Evolutionary conservation across 1,140 invertebrate genomes (phyloP).

Genomic region (Neuroterus valhalla): DNA sequence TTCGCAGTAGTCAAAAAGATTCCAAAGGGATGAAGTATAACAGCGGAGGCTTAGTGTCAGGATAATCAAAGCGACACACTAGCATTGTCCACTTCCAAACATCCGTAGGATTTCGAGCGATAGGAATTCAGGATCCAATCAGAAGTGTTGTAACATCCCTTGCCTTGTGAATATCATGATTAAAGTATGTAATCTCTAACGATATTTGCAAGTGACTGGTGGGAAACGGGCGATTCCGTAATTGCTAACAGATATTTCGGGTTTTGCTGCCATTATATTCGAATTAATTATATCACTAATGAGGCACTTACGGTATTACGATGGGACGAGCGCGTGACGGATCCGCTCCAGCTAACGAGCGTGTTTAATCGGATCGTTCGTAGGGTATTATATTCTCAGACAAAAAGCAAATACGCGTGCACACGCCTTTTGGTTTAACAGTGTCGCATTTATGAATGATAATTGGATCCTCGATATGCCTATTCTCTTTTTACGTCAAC

Average conservation of each 20-base stretch:
- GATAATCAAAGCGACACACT: no score
- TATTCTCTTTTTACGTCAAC: neutral
- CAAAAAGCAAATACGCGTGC: neutral
- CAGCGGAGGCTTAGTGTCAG: no score
- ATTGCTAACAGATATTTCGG: conserved; percentile 12
- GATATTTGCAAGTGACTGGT: neutral
- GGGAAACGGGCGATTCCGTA: neutral
- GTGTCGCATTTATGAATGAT: conserved; percentile 1
- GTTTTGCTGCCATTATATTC: conserved; percentile 13
- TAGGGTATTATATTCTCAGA: neutral
- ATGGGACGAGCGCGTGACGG: conserved; percentile 10
- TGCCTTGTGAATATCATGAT: no score
- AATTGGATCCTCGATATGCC: neutral
- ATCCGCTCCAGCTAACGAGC: conserved; percentile 10
- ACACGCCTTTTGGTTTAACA: neutral
- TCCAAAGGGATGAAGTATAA: no score
- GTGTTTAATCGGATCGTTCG: conserved; percentile 13
- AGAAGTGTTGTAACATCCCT: no score
- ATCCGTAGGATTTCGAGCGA: no score
- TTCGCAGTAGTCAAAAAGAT: no score
- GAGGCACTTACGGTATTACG: conserved; percentile 18
- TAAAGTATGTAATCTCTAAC: no score
- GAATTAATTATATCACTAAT: conserved; percentile 1
- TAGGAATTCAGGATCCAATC: no score
- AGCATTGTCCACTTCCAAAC: no score